Evolutionary conservation across 2,888 invertebrate species (phyloP), one percentile per base, ranked within the genome.

Genomic region (Matsumyia berberina): DNA sequence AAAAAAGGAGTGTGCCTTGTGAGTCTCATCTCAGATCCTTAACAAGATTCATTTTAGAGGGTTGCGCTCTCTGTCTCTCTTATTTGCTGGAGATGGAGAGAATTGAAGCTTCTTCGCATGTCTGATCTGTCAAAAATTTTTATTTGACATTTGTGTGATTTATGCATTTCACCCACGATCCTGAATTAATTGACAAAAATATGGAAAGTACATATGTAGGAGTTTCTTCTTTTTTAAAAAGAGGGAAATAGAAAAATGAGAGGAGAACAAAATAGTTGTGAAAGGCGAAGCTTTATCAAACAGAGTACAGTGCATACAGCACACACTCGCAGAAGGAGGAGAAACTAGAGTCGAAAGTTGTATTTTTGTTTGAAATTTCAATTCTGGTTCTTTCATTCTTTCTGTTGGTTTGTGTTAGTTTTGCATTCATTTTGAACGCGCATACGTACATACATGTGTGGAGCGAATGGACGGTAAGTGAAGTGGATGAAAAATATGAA

Each of bases 41-140:
- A 15, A 67, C 55, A 46, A 62, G 58, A 60, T 53, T 53, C 29
- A 39, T 12, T 42, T 69, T 31, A 7, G 46, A 42, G 49, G 44
- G 44, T 57, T 57, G 39, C 17, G 9, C 15, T 29, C 15, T 31
- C 53, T 31, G 12, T 42, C 31, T 31, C 8, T 12, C 37, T 31
- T 33, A 2, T 12, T 39, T 9, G 8, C n/a, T 8, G 49, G 24
- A n/a, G n/a, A 12, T 15, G 11, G 33, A 46, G n/a, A 49, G 42
- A 37, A n/a, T 2, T 46, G 44, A 8, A 24, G 7, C 72, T 64
- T 78, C 51, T 79, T 70, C 83, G 83, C 83, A 79, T 79, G 73
- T 79, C 73, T 69, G 73, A 69, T 64, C 55, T 79, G 83, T 83
- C 82, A 83, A 49, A n/a, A 70, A 64, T 11, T 55, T 24, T 1